Percentiles rank a stretch among this genome's conserved stretches.
Evolutionary conservation across 1,140 invertebrate species (phyloP).

Genomic region (Pentalonia nigronervosa): DNA sequence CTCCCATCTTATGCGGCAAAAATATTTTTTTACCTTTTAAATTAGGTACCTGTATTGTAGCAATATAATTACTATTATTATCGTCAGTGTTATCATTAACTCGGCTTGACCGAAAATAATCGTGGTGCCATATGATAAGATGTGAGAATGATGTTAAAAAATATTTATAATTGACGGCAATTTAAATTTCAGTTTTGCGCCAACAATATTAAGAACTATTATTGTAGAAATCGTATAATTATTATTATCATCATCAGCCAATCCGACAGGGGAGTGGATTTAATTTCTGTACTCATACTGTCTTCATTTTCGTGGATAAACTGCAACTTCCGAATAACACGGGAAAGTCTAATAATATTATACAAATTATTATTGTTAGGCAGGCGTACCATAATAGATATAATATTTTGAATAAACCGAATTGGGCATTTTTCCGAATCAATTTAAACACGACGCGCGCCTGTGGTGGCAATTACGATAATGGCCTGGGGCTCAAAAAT

Average conservation of each 20-base stretch:
- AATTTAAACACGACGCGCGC: background rate
- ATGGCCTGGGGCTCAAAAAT: background rate
- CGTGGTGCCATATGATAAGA: background rate
- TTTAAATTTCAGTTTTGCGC: background rate
- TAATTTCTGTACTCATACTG: background rate
- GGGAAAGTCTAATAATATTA: background rate
- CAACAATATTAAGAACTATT: background rate
- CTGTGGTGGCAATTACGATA: slow-evolving; percentile 36
- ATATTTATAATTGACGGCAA: background rate
- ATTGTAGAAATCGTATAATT: background rate
- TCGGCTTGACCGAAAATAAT: background rate
- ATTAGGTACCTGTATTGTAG: background rate
- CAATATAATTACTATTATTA: background rate
- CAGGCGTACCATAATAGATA: no score
- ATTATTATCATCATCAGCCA: background rate
- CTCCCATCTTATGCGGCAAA: background rate
- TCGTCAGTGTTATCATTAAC: background rate
- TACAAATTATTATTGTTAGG: background rate
- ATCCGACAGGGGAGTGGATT: background rate
- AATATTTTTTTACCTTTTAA: background rate
- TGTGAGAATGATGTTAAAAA: background rate
- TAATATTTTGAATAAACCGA: background rate
- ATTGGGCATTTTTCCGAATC: background rate
- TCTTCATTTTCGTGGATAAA: background rate
- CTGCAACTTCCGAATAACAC: background rate